Evolutionary conservation across 2,797 vertebrate species (phyloP), one percentile per base, ranked within the genome.

Genomic region (Cheirogaleus major): DNA sequence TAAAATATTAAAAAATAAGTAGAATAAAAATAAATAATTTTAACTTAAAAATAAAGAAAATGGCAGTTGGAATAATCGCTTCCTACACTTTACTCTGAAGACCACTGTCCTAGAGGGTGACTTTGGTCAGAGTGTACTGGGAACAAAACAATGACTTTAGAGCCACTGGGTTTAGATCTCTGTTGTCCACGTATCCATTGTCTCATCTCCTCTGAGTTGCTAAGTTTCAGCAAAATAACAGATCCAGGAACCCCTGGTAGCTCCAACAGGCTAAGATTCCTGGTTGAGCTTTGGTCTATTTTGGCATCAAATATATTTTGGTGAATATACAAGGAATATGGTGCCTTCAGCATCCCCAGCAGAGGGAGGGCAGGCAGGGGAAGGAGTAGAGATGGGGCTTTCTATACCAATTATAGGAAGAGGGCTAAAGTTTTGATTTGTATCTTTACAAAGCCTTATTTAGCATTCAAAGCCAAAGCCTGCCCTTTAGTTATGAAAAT

Each of bases 401-500:
- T 72, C n/a, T 20, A 35, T 32, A 20, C n/a, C 35, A 7, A 27
- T 63, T 35, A 1, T 35, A 27, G 55, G 8, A 61, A 63, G 15
- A 59, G 22, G 55, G 12, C 43, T n/a, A 32, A 22, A 17, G 5
- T 43, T 91, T 88, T 81, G 63, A 67, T 55, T 82, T 86, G 82
- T 86, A 63, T 86, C 59, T 91, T 93, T 91, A 59, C 70, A 67
- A 23, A 52, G 25, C 43, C 8, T 79, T 84, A n/a, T 55, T 95
- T 96, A 38, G 41, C 84, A 92, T 90, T 87, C 72, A 80, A 75
- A 87, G 76, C 32, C 38, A 93, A 90, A 94, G 43, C 18, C 67
- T 95, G 85, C 32, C 45, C 23, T 95, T 95, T 76, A 35, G 35
- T 92, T 95, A 87, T 38, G 59, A 95, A 87, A 93, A 93, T 83